Percentiles rank a stretch among this genome's conserved stretches.
phyloP scores from a whole-genome alignment of 2,113 vertebrate genomes.

The Aviceda subcristata region DNA sequence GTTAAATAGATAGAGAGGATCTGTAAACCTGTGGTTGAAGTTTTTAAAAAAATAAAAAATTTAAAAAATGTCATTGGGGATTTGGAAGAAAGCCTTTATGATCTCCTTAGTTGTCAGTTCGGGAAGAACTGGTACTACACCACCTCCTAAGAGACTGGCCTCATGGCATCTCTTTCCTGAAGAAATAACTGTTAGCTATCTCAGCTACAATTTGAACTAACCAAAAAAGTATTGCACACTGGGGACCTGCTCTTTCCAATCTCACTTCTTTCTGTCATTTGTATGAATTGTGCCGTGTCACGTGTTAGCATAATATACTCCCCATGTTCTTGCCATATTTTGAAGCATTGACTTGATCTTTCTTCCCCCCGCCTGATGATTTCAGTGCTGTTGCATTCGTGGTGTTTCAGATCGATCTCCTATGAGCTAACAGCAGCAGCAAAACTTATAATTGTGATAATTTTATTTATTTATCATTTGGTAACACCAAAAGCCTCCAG shows the following conservation, averaged over 20 bases:
- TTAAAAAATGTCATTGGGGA: neutral
- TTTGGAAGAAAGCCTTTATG: neutral
- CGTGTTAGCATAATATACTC: neutral
- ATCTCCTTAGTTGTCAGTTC: neutral
- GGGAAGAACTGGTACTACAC: neutral
- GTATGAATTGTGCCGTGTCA: neutral
- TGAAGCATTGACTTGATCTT: neutral
- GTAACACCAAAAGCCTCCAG: neutral
- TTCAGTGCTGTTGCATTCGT: neutral
- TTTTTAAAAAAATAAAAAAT: no score
- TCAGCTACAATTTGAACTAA: neutral
- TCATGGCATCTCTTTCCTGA: neutral
- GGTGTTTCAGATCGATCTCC: neutral
- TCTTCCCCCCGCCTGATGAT: neutral
- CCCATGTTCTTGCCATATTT: neutral
- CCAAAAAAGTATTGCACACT: slow-evolving; percentile 9
- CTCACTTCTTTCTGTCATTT: slow-evolving; percentile 12
- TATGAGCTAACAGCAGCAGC: neutral
- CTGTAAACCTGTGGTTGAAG: neutral
- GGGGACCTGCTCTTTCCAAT: slow-evolving; percentile 31
- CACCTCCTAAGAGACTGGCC: neutral
- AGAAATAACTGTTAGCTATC: neutral
- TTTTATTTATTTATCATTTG: neutral
- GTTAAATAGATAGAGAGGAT: neutral
- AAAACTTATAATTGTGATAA: neutral